Evolutionary conservation across 2,888 invertebrate species (phyloP), one percentile per base, ranked within the genome.

Genomic region (Hypselothyrea guttata): DNA sequence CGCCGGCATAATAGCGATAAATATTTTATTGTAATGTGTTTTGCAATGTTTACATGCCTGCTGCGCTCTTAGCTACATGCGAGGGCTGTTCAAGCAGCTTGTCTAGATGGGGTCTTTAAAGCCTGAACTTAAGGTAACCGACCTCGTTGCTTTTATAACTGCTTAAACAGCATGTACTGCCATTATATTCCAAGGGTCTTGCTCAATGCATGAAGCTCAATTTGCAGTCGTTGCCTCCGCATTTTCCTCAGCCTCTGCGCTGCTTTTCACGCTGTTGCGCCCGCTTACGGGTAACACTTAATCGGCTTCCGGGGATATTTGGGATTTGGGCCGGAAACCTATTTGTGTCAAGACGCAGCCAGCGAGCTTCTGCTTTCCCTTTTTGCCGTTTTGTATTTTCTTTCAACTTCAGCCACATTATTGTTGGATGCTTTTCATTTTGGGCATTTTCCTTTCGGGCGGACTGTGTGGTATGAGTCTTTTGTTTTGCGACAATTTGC

Each of bases 301-400:
- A 85, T 85, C 84, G 81, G 81, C 86, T 86, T 86, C 76, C 71
- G 81, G 86, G 74, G 71, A 82, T 78, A 84, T 84, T 84, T 76
- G 69, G 86, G 86, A 84, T 81, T 86, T 86, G 54, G 84, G 84
- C 82, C 82, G 85, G 79, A 83, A 86, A 84, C 79, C 84, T 79
- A 85, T 83, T 85, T 81, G 75, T 73, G 82, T 78, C 82, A 82
- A 82, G 84, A 82, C 82, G 75, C 69, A 71, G 76, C 64, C 52
- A 76, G 56, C 33, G 41, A 16, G 37, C 37, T 22, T 4, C 54
- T 57, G 44, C 56, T 60, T 59, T 59, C 33, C 45, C 59, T 37
- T 33, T 61, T 52, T 11, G 30, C 8, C 13, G 28, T 38, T 31
- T 54, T 54, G 11, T 2, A 12, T 22, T 40, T 12, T 7, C 22